A percentile compares a stretch with the other conserved stretches of the same genome.
Conservation (phyloP, 2,888 invertebrate species). For the Apoda limacodes region DNA sequence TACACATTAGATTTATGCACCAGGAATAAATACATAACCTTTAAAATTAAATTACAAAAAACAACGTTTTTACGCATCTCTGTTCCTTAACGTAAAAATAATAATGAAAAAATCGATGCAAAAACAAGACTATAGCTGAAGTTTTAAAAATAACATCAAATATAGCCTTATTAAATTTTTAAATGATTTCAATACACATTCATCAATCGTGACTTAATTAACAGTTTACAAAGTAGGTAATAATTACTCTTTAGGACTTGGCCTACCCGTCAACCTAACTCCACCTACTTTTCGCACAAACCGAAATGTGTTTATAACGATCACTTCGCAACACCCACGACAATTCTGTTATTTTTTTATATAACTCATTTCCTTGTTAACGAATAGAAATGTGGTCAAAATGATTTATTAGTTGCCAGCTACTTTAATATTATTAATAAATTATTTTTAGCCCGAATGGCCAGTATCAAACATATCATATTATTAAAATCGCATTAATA, state of each 20-base stretch:
- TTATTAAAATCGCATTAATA: constrained; percentile 52
- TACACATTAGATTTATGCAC: too few species aligned
- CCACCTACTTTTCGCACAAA: constrained; percentile 53
- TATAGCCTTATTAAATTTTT: too few species aligned
- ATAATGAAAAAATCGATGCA: too few species aligned
- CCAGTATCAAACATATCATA: constrained; percentile 23
- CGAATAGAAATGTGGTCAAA: constrained; percentile 30
- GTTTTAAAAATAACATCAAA: too few species aligned
- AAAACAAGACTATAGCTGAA: too few species aligned
- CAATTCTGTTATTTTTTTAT: constrained; percentile 20
- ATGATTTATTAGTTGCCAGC: constrained; percentile 49
- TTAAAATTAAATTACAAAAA: too few species aligned
- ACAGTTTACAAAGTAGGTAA: constrained; percentile 33
- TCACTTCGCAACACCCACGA: constrained; percentile 45
- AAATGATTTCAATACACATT: constrained; percentile 8
- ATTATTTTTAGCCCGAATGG: constrained; percentile 25
- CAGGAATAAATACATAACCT: too few species aligned
- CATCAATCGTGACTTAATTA: constrained; percentile 40
- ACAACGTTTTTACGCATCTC: too few species aligned
- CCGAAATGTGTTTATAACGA: constrained; percentile 63
- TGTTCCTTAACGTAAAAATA: too few species aligned
- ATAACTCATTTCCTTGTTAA: constrained; percentile 38
- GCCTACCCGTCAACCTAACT: constrained; percentile 25
- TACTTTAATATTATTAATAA: constrained; percentile 14
- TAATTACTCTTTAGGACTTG: constrained; percentile 31